Conservation (phyloP, 2,113 vertebrate species). For the Columba janthina region DNA sequence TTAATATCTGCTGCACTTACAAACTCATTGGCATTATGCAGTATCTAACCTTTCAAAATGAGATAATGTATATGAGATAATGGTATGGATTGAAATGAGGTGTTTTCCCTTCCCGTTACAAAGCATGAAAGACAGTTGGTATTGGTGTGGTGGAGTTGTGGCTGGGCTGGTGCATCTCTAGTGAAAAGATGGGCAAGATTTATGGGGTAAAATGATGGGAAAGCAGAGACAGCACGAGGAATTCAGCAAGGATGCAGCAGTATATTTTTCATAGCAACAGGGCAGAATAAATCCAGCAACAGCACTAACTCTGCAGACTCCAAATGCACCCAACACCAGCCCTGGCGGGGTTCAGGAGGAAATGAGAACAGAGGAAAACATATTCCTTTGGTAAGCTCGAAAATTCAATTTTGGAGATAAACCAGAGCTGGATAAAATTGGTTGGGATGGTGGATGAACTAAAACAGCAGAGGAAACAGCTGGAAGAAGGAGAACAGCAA, state of each 20-base stretch:
- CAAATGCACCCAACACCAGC: not conserved
- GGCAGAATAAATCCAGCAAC: not conserved
- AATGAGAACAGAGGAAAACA: constrained; percentile 26
- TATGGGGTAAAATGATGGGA: not conserved
- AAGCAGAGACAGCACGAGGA: not conserved
- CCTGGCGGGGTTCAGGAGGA: not conserved
- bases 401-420: constrained; percentile 71
- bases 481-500: not conserved
- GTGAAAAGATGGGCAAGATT: not conserved
- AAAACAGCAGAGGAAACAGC: constrained; percentile 12
- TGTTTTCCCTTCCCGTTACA: not conserved
- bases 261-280: not conserved
- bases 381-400: constrained; percentile 63
- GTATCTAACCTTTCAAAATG: not conserved
- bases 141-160: not conserved
- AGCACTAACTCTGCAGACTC: not conserved
- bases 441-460: constrained; percentile 18
- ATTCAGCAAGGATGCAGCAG: not conserved
- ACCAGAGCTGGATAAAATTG: constrained; percentile 55
- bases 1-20: not conserved
- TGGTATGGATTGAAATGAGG: not conserved
- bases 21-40: not conserved
- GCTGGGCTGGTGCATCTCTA: not conserved
- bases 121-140: not conserved
- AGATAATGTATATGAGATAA: not conserved